Percentiles rank a stretch among this genome's conserved stretches.
Conservation (phyloP, 92 coral and sea anemone species). For the Zoanthus sociatus region DNA sequence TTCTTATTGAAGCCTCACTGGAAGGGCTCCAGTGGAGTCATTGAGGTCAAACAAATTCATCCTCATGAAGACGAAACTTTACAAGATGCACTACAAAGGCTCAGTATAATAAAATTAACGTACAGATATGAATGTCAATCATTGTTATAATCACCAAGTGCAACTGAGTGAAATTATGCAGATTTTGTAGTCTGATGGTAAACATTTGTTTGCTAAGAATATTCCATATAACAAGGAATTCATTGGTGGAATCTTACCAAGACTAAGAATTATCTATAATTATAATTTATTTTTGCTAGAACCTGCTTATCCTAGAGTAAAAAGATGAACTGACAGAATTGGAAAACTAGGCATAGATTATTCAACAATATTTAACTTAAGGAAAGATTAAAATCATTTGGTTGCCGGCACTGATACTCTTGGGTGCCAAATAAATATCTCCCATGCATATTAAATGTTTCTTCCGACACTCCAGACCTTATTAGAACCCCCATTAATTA, state of each 20-base stretch:
- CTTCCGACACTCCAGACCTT: too few relatives aligned
- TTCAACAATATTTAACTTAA: conserved; percentile 12
- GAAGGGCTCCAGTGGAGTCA: conserved; percentile 66
- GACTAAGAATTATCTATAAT: conserved; percentile 54
- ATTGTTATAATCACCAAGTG: conserved; percentile 61
- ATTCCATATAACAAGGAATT: conserved; percentile 46
- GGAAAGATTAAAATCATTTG: conserved; percentile 22
- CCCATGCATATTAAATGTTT: too few relatives aligned
- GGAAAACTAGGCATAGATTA: background rate
- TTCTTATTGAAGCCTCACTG: conserved; percentile 70
- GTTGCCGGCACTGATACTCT: background rate
- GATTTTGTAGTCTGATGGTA: conserved; percentile 70
- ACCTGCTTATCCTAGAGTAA: conserved; percentile 46
- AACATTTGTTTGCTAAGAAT: conserved; percentile 42
- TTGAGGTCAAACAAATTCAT: too few relatives aligned
- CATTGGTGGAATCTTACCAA: conserved; percentile 52
- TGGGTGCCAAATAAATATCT: too few relatives aligned
- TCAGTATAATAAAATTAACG: conserved; percentile 48
- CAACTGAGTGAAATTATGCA: conserved; percentile 64
- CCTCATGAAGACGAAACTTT: too few relatives aligned
- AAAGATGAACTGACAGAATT: background rate
- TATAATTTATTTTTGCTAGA: conserved; percentile 52
- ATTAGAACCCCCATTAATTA: too few relatives aligned
- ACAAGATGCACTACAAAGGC: conserved; percentile 57
- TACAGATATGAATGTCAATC: conserved; percentile 54